Conservation (phyloP, 2,797 vertebrate genomes). For the Gallinago solitaria region DNA sequence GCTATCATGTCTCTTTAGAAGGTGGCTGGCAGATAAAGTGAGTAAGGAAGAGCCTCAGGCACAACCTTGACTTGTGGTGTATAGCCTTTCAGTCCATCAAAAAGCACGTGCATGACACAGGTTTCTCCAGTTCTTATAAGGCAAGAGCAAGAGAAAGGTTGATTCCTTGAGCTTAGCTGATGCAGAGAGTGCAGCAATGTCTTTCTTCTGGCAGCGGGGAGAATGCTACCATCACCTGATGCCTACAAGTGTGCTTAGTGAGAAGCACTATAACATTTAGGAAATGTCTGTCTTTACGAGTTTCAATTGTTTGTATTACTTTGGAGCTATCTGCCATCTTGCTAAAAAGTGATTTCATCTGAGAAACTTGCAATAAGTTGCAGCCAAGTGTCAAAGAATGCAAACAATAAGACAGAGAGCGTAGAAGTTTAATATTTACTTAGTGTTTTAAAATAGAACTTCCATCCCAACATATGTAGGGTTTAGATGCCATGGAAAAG, state of each 20-base stretch:
- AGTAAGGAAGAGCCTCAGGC: neutral
- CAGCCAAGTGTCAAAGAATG: slow-evolving; percentile 11
- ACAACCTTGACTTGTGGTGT: neutral
- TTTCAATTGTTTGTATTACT: neutral
- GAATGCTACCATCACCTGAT: neutral
- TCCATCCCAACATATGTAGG: neutral
- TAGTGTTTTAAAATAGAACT: slow-evolving; percentile 38
- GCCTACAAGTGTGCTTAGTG: neutral
- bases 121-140: neutral
- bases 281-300: neutral
- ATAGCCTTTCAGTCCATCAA: neutral
- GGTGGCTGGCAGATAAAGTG: neutral
- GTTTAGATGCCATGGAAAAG: neutral
- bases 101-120: neutral
- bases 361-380: neutral
- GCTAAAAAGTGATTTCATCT: neutral
- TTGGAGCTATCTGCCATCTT: neutral
- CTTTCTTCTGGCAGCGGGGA: neutral
- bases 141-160: neutral
- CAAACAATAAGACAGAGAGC: slow-evolving; percentile 15
- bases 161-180: neutral
- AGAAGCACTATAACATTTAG: neutral
- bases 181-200: neutral
- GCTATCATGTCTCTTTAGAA: neutral
- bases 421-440: slow-evolving; percentile 35